Base-by-base conservation (phyloP, 1,140 invertebrate species). In the Cecropterus lyciades region DNA sequence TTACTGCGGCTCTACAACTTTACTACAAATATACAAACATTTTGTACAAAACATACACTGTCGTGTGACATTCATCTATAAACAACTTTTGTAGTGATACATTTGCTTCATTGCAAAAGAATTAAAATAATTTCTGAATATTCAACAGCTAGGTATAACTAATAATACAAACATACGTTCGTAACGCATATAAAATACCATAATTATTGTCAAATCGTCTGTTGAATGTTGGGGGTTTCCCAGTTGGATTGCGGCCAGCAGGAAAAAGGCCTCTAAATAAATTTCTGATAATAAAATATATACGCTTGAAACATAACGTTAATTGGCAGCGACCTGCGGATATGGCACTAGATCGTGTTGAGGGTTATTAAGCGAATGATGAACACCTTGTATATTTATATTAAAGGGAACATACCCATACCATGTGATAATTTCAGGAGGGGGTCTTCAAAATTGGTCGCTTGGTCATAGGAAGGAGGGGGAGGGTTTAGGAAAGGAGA, bases 201-300 rank as follows among this genome's bases (percentile, higher is more conserved):
- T 82, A 85, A 86, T 86, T 83, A 87, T 86, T n/a, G n/a, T n/a
- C 84, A 75, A 79, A 85, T 82, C 80, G 86, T 89, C 86, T 87
- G 79, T 81, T 79, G 77, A 80, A 82, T 79, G 74, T 70, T 53
- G 51, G 82, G 87, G 87, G 81, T 76, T 87, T 80, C 81, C 85
- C 87, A 77, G 73, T 85, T 89, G 87, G 87, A 84, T 52, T 20
- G 66, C 24, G 69, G 87, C 87, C 87, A 89, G 84, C 79, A 83
- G 84, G 79, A 85, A 87, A 79, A 73, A 67, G 72, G 66, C 69
- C 79, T 82, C 81, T 82, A 85, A 87, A 86, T 82, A 88, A 81
- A 86, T 83, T 77, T 75, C 55, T 77, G 75, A 82, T 86, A 79
- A 82, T 85, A 84, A 78, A 78, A 85, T 76, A 73, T 76, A 73